These are phyloP conservation scores for Euborellia annulipes DNA, from an alignment of 1,140 invertebrate genomes.

Conservation along the genomic window DNA sequence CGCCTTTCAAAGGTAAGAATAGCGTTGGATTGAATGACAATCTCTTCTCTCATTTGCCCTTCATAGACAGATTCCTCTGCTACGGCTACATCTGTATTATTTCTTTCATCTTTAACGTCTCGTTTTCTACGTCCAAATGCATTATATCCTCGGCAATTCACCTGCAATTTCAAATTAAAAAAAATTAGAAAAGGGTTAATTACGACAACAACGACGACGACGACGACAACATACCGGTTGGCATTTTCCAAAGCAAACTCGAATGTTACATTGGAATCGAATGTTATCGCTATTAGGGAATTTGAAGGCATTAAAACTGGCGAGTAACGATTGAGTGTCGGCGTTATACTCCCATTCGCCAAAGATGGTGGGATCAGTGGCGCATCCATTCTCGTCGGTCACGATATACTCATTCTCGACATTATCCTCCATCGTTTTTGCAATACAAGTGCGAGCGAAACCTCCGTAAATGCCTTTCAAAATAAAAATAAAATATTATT, in stretches of 20 bases:
- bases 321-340: conserved; percentile 63
- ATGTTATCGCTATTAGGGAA: conserved; percentile 91
- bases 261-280: conserved; percentile 88
- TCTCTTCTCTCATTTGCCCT: conserved; percentile 80
- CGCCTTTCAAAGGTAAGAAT: conserved; percentile 77
- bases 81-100: conserved; percentile 37
- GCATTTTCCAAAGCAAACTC: conserved; percentile 88
- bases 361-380: conserved; percentile 81
- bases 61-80: conserved; percentile 41
- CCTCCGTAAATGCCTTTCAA: conserved; percentile 78
- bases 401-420: conserved; percentile 82
- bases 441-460: conserved; percentile 80
- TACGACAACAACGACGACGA: background rate
- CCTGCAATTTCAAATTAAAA: conserved; percentile 31
- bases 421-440: conserved; percentile 79
- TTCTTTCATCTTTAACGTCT: conserved; percentile 34
- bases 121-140: conserved; percentile 67
- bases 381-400: conserved; percentile 86
- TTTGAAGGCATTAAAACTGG: conserved; percentile 87
- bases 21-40: conserved; percentile 79
- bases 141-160: conserved; percentile 81
- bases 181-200: conserved; percentile 6
- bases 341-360: conserved; percentile 82
- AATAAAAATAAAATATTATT: conserved; percentile 1
- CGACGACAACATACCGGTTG: conserved; percentile 58